Conservation (phyloP, 1,140 invertebrate genomes). For the Aphaenogaster rudis region DNA sequence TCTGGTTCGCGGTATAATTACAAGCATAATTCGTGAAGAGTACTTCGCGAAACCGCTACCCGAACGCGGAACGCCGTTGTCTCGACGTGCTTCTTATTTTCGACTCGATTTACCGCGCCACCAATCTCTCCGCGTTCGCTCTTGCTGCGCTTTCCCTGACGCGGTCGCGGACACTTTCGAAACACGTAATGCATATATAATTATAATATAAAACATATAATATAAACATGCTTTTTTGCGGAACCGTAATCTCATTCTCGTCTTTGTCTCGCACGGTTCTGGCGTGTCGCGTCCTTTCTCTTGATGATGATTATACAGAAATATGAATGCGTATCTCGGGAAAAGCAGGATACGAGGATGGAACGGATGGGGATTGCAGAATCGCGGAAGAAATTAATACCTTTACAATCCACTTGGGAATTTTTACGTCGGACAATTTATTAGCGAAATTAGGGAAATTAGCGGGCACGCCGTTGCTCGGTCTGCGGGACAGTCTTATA, state of each 20-base stretch:
- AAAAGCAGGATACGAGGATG: neutral
- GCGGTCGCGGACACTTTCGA: neutral
- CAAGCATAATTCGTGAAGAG: conserved; percentile 80
- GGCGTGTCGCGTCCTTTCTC: conserved; percentile 2
- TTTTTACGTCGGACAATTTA: conserved; percentile 80
- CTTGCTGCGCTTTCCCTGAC: neutral
- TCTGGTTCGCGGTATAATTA: conserved; percentile 72
- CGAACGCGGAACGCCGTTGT: conserved; percentile 57
- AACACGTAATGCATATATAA: neutral
- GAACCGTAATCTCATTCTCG: neutral
- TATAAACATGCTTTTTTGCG: conserved; percentile 36
- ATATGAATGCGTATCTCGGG: neutral
- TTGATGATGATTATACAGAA: neutral
- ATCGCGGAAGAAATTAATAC: conserved; percentile 78
- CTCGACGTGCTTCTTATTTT: conserved; percentile 67
- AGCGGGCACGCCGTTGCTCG: conserved; percentile 68
- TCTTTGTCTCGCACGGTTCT: conserved; percentile 40
- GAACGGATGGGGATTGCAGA: conserved; percentile 56
- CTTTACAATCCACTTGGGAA: conserved; percentile 79
- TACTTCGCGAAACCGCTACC: conserved; percentile 28
- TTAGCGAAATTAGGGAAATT: conserved; percentile 83
- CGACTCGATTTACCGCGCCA: conserved; percentile 22
- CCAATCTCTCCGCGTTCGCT: conserved; percentile 13
- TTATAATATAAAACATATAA: conserved; percentile 31
- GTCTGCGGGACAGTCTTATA: conserved; percentile 70